Base-by-base conservation (phyloP, 2,113 vertebrate genomes). In the Monopterus albus region DNA sequence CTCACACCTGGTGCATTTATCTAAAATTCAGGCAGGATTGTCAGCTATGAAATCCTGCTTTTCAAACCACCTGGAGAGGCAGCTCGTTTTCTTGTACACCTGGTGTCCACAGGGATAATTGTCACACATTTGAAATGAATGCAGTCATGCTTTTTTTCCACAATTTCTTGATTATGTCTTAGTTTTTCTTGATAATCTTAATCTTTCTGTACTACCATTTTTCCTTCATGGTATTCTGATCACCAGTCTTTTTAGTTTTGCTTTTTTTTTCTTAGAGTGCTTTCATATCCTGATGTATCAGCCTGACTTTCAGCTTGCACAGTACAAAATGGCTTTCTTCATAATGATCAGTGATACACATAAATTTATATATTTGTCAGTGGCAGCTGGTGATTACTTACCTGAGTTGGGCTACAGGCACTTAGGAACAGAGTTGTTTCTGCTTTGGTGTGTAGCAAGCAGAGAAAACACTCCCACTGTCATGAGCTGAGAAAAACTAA, bases 71-170 rank as follows among this genome's bases (percentile, higher is more conserved):
- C 86, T 79, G 62, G 50, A 75, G 70, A 65, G 60, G 42, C 21
- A 21, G n/a, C 70, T 77, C 52, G 77, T 88, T 75, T 81, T 55
- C 67, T n/a, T 38, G 49, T 40, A 70, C 81, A 77, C 82, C 86
- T 86, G 86, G 20, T 46, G 62, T 75, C 79, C 62, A 14, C 69
- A 20, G 77, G 62, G 83, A 72, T 74, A 71, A 84, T 76, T 65
- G 59, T 31, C 29, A 33, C 59, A 71, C 67, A 45, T 64, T 79
- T 57, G 45, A 33, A 21, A 85, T 70, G 62, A 64, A 50, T 47
- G 57, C 55, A 36, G 64, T 6, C 42, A 21, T 68, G 31, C 61
- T 71, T 78, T 29, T 46, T 26, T 15, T 68, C 49, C 42, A 75
- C 62, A 53, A 50, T 66, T 50, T 33, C 13, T 9, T 39, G 9